These are phyloP conservation scores for Zophobas morio DNA, from an alignment of 1,140 invertebrate genomes.

Conservation along the genomic window DNA sequence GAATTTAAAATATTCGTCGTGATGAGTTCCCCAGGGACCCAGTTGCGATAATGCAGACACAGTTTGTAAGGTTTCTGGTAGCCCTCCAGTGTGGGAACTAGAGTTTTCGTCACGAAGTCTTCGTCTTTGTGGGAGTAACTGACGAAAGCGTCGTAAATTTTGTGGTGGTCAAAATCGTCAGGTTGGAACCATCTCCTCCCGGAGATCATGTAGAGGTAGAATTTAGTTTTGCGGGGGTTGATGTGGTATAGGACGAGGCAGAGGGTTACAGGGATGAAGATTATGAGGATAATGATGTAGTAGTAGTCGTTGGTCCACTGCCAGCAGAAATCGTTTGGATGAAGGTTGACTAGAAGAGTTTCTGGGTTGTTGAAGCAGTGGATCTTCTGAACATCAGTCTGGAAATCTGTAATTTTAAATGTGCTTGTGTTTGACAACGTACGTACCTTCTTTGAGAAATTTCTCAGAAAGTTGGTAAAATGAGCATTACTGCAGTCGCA, in stretches of 20 bases:
- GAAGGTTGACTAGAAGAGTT: slow-evolving; percentile 11
- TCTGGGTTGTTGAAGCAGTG: slow-evolving; percentile 15
- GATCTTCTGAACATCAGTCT: slow-evolving; percentile 47
- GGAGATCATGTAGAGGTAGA: too few relatives aligned
- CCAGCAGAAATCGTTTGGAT: slow-evolving; percentile 46
- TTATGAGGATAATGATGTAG: background rate
- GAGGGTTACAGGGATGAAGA: too few relatives aligned
- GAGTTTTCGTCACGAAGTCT: slow-evolving; percentile 77
- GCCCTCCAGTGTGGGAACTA: slow-evolving; percentile 78
- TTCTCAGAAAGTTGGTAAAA: slow-evolving; percentile 46
- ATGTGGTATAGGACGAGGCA: too few relatives aligned
- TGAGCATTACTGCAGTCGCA: slow-evolving; percentile 48
- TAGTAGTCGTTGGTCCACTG: background rate
- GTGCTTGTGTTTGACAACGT: background rate
- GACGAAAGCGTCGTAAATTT: slow-evolving; percentile 88
- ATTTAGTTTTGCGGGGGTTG: too few relatives aligned
- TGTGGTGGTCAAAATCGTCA: slow-evolving; percentile 81
- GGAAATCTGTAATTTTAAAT: background rate
- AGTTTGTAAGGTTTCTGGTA: slow-evolving; percentile 73
- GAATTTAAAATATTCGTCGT: slow-evolving; percentile 83
- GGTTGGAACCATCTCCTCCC: too few relatives aligned
- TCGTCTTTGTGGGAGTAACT: slow-evolving; percentile 88
- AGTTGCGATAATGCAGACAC: slow-evolving; percentile 88
- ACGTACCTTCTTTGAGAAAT: background rate
- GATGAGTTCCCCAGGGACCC: slow-evolving; percentile 83